Evolutionary conservation across 2,113 vertebrate genomes (phyloP), one percentile per base, ranked within the genome.

Genomic region (Phrynosoma blainvillii): DNA sequence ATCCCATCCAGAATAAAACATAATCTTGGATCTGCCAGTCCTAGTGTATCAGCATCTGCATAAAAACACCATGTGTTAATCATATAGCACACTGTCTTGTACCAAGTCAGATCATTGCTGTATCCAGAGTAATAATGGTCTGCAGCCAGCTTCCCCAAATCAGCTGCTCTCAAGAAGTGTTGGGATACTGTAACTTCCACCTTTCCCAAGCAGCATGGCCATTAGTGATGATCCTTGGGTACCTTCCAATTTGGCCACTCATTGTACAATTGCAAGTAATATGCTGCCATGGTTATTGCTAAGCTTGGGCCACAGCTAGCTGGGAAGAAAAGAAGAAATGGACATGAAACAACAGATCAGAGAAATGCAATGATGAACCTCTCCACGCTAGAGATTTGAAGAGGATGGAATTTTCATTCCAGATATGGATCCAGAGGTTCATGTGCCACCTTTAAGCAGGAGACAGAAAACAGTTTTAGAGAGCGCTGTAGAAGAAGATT

Each of bases 1-100:
- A 98, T 92, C 1, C 97, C 97, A 30, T 99, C 98, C 92, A 99
- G 93, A 71, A 98, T 1, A 91, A 97, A 99, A 87, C 98, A 99
- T 73, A 98, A 92, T 32, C 83, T 89, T 30, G 98, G 98, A 80
- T 98, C 98, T 11, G 97, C 95, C 56, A 98, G 89, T 54, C 97
- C 97, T 0, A 96, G 90, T 74, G 88, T 0, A 32, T 84, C 52
- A 75, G 95, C 94, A 93, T 47, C 95, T 95, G 90, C 14, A 68
- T 8, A 56, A 83, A 89, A 0, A 88, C 1, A 71, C 52, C 36
- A 66, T 0, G 82, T 1, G 16, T 93, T 79, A 91, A 32, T 84
- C 84, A 54, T 81, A 11, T 14, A 79, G 70, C 13, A 32, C 47
- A 68, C 42, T 13, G 5, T n/a, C n/a, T 36, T 74, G 32, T 25